Base-by-base conservation (phyloP, 1,140 invertebrate species). In the Atopsyche davidsoni region DNA sequence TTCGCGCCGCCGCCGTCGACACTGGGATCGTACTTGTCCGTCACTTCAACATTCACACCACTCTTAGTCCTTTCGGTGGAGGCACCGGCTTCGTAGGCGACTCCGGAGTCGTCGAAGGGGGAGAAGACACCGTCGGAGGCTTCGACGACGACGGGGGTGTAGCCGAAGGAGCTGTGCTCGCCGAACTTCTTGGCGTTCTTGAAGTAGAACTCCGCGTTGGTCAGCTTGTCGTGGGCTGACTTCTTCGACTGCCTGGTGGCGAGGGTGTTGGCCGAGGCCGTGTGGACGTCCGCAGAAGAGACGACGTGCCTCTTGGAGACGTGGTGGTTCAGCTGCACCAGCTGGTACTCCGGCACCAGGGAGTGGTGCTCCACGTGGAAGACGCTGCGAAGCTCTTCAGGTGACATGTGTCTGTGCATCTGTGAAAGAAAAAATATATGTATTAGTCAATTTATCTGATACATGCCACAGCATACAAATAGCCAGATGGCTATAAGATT, bases 351-450 rank as follows among this genome's bases (percentile, higher is more conserved):
- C 25, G 76, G 77, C 41, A 79, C 85, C 66, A 80, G 75, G 60
- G 83, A 77, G 64, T 85, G 80, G 64, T 77, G 73, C 51, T 85
- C 83, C 42, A 87, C 85, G 68, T 90, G 86, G 72, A 92, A 92
- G 49, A 89, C 81, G 60, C 76, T 80, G 62, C 80, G 75, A 63
- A 89, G 74, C 73, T 92, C 86, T 53, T 86, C 82, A 62, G 77
- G 66, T 53, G 85, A 84, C 88, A 92, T 90, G 63, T 86, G 81
- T 71, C 85, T 82, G 75, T 92, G 88, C 66, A 89, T 77, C 85
- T 87, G 78, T 31, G 79, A 80, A 42, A 10, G 41, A 39, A 43
- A 43, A 31, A 39, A 54, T 40, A 18, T 40, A 11, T 4, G 13
- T 16, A 18, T 39, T 39, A 16, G 16, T n/a, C 31, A n/a, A 4